phyloP scores from a whole-genome alignment of 53 echinoderm and acorn worm species.

The Temnopleurus reevesii region DNA sequence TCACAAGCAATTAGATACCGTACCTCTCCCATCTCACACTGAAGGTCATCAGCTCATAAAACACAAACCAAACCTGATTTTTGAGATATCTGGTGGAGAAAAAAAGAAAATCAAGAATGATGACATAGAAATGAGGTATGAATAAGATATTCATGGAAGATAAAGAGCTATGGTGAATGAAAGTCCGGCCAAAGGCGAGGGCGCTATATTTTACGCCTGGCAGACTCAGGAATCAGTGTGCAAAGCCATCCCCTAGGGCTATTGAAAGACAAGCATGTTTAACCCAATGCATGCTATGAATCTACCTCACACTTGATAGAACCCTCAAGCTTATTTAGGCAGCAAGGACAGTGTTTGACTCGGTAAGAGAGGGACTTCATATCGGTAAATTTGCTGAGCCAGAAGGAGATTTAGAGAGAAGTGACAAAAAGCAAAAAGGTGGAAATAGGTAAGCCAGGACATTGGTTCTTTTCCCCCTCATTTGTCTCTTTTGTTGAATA shows the following conservation, averaged over 20 bases:
- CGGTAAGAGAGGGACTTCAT: background rate
- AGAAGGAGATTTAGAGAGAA: slow-evolving; percentile 15
- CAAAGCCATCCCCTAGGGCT: slow-evolving; percentile 22
- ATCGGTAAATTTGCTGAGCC: slow-evolving; percentile 33
- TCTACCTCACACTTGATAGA: background rate
- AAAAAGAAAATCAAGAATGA: background rate
- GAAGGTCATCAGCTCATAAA: background rate
- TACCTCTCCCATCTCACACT: background rate
- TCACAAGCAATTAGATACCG: slow-evolving; percentile 10
- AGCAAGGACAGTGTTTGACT: slow-evolving; percentile 27
- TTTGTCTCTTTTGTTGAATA: background rate
- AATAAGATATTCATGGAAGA: background rate
- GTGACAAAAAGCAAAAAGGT: slow-evolving; percentile 26
- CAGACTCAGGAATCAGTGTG: background rate
- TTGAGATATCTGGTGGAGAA: background rate
- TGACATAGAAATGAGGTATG: background rate
- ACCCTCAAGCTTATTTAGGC: background rate
- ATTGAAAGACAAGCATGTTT: background rate
- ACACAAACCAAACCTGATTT: background rate
- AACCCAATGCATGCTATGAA: background rate
- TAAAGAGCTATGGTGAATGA: background rate
- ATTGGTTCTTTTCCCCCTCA: background rate
- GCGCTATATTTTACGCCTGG: background rate
- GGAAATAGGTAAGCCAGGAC: slow-evolving; percentile 12
- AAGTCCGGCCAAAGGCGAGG: background rate